Conservation (phyloP, 2,888 invertebrate genomes). For the Athalia circularis region DNA sequence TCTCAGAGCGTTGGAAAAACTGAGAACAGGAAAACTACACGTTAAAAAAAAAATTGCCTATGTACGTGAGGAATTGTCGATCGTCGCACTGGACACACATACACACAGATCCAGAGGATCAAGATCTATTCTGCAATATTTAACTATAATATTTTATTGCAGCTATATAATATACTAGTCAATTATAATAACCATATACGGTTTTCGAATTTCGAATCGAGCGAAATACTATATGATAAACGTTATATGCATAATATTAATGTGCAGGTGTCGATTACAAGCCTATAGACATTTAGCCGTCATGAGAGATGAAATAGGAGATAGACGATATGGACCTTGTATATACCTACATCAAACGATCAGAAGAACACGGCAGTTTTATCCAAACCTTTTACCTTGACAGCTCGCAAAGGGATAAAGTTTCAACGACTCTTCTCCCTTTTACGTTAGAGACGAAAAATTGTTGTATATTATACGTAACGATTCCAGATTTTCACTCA, state of each 20-base stretch:
- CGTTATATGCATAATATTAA: neutral
- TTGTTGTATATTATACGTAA: too few species aligned
- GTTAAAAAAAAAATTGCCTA: too few species aligned
- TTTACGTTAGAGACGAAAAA: too few species aligned
- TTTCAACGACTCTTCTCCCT: slow-evolving; percentile 10
- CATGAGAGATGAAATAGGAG: neutral
- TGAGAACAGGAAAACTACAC: too few species aligned
- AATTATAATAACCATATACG: neutral
- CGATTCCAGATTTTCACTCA: too few species aligned
- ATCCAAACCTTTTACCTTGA: slow-evolving; percentile 25
- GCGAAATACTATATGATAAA: slow-evolving; percentile 6
- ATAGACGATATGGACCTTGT: neutral
- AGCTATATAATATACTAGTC: neutral
- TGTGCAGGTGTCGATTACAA: neutral
- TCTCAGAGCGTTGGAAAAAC: too few species aligned
- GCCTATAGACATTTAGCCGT: neutral
- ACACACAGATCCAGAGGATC: too few species aligned
- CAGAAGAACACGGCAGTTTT: neutral
- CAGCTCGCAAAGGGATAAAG: neutral
- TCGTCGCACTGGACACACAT: too few species aligned
- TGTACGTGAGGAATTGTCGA: too few species aligned
- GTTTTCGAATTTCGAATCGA: neutral
- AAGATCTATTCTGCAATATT: too few species aligned
- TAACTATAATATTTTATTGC: too few species aligned
- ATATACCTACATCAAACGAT: slow-evolving; percentile 17